Percentiles rank a stretch among this genome's conserved stretches.
phyloP scores from a whole-genome alignment of 2,888 invertebrate species.

The Trypoxylon attenuatum region DNA sequence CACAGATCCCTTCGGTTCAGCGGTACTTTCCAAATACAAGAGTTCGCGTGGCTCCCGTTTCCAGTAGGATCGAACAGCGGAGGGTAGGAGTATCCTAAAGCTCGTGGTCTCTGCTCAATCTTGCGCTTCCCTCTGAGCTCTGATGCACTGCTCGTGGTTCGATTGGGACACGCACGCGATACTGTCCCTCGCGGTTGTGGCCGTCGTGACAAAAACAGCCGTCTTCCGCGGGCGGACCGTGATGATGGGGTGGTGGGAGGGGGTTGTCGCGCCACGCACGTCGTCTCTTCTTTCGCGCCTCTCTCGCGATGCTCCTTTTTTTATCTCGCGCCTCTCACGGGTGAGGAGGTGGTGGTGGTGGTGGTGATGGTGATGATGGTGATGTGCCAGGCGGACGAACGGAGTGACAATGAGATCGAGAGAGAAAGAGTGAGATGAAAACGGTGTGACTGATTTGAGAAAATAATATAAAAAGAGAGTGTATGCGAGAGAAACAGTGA shows the following conservation, averaged over 20 bases:
- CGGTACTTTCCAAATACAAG: constrained; percentile 41
- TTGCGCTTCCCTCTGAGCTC: too few relatives aligned
- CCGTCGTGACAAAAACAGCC: background rate
- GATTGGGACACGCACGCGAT: too few relatives aligned
- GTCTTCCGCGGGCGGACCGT: constrained; percentile 15
- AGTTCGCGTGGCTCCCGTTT: constrained; percentile 26
- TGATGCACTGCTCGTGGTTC: too few relatives aligned
- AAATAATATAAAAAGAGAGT: too few relatives aligned
- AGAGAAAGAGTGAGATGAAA: constrained; percentile 21
- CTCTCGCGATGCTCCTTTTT: constrained; percentile 1
- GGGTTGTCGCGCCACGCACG: constrained; percentile 21
- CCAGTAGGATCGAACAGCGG: too few relatives aligned
- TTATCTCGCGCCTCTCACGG: constrained; percentile 16
- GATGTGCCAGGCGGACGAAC: too few relatives aligned
- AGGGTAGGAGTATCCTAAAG: too few relatives aligned
- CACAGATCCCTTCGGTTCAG: constrained; percentile 51
- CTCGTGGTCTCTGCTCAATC: too few relatives aligned
- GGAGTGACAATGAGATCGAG: background rate
- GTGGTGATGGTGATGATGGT: too few relatives aligned
- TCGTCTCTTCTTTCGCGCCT: constrained; percentile 19
- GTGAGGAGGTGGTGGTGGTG: constrained; percentile 7
- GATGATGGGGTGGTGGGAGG: constrained; percentile 28
- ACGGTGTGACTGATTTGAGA: constrained; percentile 12
- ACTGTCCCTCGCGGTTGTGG: too few relatives aligned
- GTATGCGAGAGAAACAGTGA: constrained; percentile 1